phyloP scores from a whole-genome alignment of 2,113 vertebrate genomes.

The Dipodomys stephensi region DNA sequence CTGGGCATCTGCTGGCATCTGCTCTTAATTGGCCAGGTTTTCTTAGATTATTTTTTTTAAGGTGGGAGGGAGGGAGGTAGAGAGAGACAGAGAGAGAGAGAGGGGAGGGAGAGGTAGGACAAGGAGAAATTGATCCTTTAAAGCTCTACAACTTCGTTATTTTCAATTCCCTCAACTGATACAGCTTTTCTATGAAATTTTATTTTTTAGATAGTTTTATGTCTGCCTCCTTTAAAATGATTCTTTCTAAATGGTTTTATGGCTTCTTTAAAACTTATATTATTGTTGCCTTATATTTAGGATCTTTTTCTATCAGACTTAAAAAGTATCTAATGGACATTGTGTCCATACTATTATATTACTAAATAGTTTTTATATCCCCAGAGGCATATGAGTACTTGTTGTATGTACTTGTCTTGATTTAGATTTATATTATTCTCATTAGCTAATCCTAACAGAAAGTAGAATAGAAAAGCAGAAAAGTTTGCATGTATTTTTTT shows the following conservation, averaged over 20 bases:
- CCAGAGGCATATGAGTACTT: neutral
- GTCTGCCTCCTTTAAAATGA: neutral
- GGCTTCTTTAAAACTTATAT: neutral
- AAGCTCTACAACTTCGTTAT: neutral
- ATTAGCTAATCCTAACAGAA: conserved; percentile 44
- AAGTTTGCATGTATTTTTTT: conserved; percentile 47
- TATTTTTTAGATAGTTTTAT: neutral
- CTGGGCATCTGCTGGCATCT: neutral
- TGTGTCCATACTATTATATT: neutral
- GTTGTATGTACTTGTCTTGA: conserved; percentile 39
- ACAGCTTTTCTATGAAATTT: neutral
- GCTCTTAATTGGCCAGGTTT: neutral
- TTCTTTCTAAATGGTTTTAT: neutral
- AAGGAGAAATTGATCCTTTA: neutral
- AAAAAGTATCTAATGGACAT: conserved; percentile 10
- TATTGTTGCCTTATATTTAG: neutral
- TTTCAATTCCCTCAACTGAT: neutral
- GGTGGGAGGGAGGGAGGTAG: neutral
- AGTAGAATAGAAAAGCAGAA: conserved; percentile 7
- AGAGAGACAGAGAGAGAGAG: neutral
- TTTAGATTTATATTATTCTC: conserved; percentile 48
- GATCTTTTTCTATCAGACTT: conserved; percentile 9
- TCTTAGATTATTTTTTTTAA: neutral
- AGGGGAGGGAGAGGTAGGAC: too few species aligned
- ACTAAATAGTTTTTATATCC: conserved; percentile 27